Conservation (phyloP, 2,797 vertebrate species). For the Borostomias antarcticus region DNA sequence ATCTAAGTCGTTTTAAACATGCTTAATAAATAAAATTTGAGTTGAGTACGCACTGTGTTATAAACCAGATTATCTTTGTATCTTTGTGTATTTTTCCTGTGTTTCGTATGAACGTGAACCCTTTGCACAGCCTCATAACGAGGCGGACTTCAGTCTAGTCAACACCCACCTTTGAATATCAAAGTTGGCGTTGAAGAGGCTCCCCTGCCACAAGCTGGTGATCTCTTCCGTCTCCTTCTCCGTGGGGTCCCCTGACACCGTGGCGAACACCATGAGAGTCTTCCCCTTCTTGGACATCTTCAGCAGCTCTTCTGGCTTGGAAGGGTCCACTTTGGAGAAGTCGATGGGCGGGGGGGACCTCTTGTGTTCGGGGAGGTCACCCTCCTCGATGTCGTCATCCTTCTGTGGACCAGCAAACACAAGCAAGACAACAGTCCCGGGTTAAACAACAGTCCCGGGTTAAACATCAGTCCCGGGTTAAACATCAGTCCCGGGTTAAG, state of each 20-base stretch:
- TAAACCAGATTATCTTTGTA: too few relatives aligned
- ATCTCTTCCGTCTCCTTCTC: constrained; percentile 96
- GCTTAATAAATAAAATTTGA: too few relatives aligned
- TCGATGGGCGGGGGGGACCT: constrained; percentile 88
- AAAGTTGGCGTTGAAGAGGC: constrained; percentile 97
- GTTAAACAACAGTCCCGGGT: not conserved
- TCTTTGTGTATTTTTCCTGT: too few relatives aligned
- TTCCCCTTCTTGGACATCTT: constrained; percentile 95
- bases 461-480: not conserved
- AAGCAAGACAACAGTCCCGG: not conserved
- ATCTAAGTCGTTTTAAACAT: too few relatives aligned
- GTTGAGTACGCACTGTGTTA: too few relatives aligned
- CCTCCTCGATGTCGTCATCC: constrained; percentile 96
- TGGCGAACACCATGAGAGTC: constrained; percentile 96
- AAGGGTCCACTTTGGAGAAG: constrained; percentile 88
- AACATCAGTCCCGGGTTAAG: not conserved
- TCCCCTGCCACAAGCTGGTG: constrained; percentile 92
- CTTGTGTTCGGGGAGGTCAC: constrained; percentile 93
- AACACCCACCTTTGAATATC: constrained; percentile 88
- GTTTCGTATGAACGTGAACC: too few relatives aligned
- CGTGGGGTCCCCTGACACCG: constrained; percentile 87
- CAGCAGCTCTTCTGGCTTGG: constrained; percentile 90
- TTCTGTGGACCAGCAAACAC: constrained; percentile 78
- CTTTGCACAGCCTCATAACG: too few relatives aligned
- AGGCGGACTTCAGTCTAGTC: not conserved